These are phyloP conservation scores for Dusona sp. DNA, from an alignment of 2,888 invertebrate genomes.

Conservation along the genomic window DNA sequence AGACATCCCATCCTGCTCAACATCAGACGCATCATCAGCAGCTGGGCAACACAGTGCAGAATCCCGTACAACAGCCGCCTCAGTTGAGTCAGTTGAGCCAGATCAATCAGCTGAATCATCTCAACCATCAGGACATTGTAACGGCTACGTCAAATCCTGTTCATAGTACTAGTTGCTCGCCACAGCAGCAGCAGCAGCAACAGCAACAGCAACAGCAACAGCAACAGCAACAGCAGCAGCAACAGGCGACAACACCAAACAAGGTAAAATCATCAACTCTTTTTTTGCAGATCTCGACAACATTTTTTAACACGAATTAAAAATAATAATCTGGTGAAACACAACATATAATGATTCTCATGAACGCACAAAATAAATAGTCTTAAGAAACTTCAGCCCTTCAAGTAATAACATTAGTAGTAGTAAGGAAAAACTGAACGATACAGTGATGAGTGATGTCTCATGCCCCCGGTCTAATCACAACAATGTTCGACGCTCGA, in stretches of 20 bases:
- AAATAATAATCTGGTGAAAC: background rate
- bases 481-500: too few species aligned
- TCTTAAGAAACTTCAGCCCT: background rate
- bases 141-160: conserved; percentile 79
- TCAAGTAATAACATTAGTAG: background rate
- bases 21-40: conserved; percentile 81
- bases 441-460: background rate
- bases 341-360: background rate
- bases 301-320: background rate
- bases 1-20: conserved; percentile 80
- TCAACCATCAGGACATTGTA: conserved; percentile 82
- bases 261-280: conserved; percentile 77
- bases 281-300: background rate
- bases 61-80: conserved; percentile 76
- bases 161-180: conserved; percentile 83
- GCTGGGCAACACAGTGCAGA: conserved; percentile 66
- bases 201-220: conserved; percentile 71
- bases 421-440: background rate
- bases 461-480: background rate
- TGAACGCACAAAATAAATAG: too few species aligned
- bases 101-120: conserved; percentile 82
- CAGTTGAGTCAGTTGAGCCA: conserved; percentile 80
- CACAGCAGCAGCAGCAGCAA: conserved; percentile 76
- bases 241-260: conserved; percentile 81
- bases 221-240: conserved; percentile 69